These are phyloP conservation scores for Oncorhynchus nerka DNA, from an alignment of 2,113 vertebrate genomes.

Conservation along the genomic window DNA sequence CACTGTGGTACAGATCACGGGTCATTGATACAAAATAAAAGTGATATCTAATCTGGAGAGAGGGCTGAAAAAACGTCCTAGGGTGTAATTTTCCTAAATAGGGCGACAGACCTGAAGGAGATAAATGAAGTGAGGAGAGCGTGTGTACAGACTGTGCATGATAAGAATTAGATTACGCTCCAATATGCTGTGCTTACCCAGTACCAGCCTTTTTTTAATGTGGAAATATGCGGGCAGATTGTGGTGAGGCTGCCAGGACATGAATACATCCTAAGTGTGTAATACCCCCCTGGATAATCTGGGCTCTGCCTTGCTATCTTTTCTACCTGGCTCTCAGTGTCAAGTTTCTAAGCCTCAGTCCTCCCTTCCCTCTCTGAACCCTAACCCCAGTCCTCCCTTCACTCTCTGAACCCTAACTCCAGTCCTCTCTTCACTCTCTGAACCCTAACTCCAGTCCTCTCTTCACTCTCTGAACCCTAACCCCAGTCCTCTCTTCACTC, in stretches of 20 bases:
- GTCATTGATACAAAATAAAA: conserved; percentile 56
- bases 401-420: too few species aligned
- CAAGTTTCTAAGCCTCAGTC: too few species aligned
- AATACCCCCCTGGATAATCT: conserved; percentile 37
- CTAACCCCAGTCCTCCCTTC: too few species aligned
- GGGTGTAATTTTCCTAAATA: conserved; percentile 22
- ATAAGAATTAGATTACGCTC: conserved; percentile 54
- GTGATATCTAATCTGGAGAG: conserved; percentile 40
- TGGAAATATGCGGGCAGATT: conserved; percentile 54
- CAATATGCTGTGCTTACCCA: too few species aligned
- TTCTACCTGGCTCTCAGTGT: too few species aligned
- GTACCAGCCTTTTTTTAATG: conserved; percentile 47
- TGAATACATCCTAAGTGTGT: conserved; percentile 56
- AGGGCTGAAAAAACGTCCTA: conserved; percentile 17
- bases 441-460: too few species aligned
- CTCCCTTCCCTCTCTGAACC: too few species aligned
- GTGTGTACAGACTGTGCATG: conserved; percentile 32
- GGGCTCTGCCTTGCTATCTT: too few species aligned
- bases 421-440: too few species aligned
- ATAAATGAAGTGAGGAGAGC: conserved; percentile 46
- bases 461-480: too few species aligned
- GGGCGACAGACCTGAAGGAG: conserved; percentile 18
- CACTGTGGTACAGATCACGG: conserved; percentile 35
- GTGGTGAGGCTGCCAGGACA: conserved; percentile 49
- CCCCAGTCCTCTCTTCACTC: too few species aligned